Conservation (phyloP, 2,888 invertebrate genomes). For the Nomada flava region DNA sequence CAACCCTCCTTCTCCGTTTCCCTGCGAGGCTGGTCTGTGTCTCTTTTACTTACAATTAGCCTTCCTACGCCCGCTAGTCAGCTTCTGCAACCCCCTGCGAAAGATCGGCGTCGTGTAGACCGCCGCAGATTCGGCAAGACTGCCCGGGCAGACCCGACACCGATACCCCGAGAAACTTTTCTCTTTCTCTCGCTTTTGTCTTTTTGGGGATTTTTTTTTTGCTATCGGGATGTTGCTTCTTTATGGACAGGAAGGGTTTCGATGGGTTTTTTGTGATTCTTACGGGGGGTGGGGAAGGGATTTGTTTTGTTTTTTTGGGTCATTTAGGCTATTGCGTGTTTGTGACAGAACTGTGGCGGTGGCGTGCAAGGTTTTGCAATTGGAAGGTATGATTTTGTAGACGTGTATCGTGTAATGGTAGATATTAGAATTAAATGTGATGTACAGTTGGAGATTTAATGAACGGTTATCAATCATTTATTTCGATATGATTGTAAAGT, state of each 20-base stretch:
- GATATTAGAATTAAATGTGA: too few species aligned
- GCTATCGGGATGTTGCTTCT: background rate
- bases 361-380: too few species aligned
- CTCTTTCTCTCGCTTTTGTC: background rate
- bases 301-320: background rate
- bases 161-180: conserved; percentile 23
- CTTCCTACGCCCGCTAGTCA: conserved; percentile 54
- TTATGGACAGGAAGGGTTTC: background rate
- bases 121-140: conserved; percentile 55
- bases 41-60: conserved; percentile 66
- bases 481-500: too few species aligned
- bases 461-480: too few species aligned
- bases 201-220: background rate
- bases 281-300: too few species aligned
- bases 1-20: background rate
- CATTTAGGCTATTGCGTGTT: too few species aligned
- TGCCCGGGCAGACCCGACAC: background rate
- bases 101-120: conserved; percentile 47
- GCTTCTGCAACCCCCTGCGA: conserved; percentile 63
- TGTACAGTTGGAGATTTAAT: too few species aligned
- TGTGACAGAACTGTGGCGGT: too few species aligned
- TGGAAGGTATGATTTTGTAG: too few species aligned
- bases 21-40: conserved; percentile 23
- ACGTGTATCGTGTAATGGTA: too few species aligned
- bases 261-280: background rate